Evolutionary conservation across 1,140 invertebrate species (phyloP).

Genomic region (Drosophila miranda): DNA sequence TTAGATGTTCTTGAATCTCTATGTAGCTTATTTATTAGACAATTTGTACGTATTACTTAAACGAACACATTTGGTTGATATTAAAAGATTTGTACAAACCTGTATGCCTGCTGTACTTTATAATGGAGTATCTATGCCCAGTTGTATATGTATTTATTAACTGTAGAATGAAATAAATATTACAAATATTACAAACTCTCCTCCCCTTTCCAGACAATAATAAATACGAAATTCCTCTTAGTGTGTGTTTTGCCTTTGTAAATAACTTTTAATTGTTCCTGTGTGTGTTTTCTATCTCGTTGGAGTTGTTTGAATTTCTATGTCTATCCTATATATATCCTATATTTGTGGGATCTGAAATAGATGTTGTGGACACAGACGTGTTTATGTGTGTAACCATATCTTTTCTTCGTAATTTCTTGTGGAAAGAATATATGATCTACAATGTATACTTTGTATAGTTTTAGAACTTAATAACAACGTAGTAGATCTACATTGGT

Average conservation of each 20-base stretch:
- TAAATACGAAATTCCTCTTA: slow-evolving; percentile 25
- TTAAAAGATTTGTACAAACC: slow-evolving; percentile 36
- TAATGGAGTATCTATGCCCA: slow-evolving; percentile 7
- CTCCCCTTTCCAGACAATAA: slow-evolving; percentile 21
- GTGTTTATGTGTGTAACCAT: neutral
- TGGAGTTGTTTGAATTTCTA: neutral
- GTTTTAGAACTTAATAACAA: too few relatives aligned
- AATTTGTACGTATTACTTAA: slow-evolving; percentile 28
- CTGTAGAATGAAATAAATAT: slow-evolving; percentile 42
- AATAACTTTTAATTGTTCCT: slow-evolving; percentile 25
- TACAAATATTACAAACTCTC: neutral
- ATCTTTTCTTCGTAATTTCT: too few relatives aligned
- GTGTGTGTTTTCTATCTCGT: slow-evolving; percentile 13
- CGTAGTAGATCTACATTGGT: too few relatives aligned
- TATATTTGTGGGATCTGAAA: neutral
- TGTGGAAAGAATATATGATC: too few relatives aligned
- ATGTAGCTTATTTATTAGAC: slow-evolving; percentile 29
- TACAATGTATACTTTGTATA: too few relatives aligned
- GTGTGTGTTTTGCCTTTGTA: slow-evolving; percentile 34
- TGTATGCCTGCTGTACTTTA: slow-evolving; percentile 16
- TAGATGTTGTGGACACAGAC: too few relatives aligned
- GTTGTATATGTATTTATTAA: slow-evolving; percentile 41
- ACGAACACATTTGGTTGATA: slow-evolving; percentile 32
- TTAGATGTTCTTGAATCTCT: slow-evolving; percentile 1
- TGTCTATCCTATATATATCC: slow-evolving; percentile 8